Evolutionary conservation across 2,888 invertebrate genomes (phyloP).

Genomic region (Napeogenes inachia): DNA sequence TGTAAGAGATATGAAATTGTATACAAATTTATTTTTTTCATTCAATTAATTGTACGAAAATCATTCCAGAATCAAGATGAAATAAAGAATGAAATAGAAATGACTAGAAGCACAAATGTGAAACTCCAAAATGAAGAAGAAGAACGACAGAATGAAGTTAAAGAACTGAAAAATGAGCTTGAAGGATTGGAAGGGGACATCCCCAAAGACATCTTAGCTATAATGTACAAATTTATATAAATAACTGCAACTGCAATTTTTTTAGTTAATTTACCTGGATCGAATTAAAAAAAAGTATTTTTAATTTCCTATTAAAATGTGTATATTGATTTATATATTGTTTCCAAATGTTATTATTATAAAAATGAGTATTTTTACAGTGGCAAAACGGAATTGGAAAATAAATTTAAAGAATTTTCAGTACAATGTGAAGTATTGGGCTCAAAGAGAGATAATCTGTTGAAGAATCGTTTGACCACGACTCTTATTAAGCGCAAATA

Average conservation of each 20-base stretch:
- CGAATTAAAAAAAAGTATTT: too few species aligned
- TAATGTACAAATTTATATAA: conserved; percentile 37
- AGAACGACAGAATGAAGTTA: conserved; percentile 38
- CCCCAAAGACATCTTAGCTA: conserved; percentile 45
- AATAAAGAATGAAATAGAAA: conserved; percentile 42
- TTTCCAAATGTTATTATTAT: not conserved
- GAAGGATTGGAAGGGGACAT: conserved; percentile 37
- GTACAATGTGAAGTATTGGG: conserved; percentile 10
- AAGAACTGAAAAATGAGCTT: conserved; percentile 39
- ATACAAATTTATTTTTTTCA: not conserved
- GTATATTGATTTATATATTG: not conserved
- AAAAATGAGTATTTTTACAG: conserved; percentile 9
- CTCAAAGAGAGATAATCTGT: conserved; percentile 1
- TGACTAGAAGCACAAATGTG: conserved; percentile 33
- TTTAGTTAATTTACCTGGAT: not conserved
- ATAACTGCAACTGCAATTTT: too few species aligned
- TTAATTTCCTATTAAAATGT: too few species aligned
- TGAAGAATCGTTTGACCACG: not conserved
- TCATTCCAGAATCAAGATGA: conserved; percentile 47
- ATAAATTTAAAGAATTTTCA: conserved; percentile 17
- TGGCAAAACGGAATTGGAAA: conserved; percentile 18
- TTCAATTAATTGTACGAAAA: not conserved
- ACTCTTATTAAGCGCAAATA: conserved; percentile 1
- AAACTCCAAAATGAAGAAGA: conserved; percentile 38
- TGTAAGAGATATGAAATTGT: conserved; percentile 40